phyloP scores from a whole-genome alignment of 2,888 invertebrate genomes.

The Buathra laborator region DNA sequence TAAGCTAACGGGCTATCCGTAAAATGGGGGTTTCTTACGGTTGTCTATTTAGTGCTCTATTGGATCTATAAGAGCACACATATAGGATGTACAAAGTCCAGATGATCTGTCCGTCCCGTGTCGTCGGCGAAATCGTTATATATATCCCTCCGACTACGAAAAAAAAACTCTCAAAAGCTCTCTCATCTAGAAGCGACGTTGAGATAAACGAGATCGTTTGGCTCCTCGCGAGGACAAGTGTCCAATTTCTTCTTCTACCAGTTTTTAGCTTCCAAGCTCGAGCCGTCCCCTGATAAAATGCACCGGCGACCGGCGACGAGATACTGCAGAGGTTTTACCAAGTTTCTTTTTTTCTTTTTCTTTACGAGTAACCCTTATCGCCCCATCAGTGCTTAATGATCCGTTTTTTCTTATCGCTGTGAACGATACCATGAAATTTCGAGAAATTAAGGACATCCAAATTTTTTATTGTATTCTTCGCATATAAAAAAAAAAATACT shows the following conservation, averaged over 20 bases:
- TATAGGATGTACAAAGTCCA: background rate
- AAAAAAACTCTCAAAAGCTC: conserved; percentile 1
- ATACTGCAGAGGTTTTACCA: conserved; percentile 1
- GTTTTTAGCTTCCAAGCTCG: background rate
- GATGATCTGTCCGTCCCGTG: background rate
- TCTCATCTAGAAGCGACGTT: conserved; percentile 16
- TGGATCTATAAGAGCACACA: background rate
- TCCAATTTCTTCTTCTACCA: conserved; percentile 20
- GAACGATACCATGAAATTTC: background rate
- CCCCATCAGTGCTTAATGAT: conserved; percentile 10
- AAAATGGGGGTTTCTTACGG: conserved; percentile 18
- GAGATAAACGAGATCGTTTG: conserved; percentile 39
- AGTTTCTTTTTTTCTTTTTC: background rate
- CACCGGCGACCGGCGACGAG: background rate
- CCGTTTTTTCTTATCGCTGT: background rate
- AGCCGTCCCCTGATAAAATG: conserved; percentile 26
- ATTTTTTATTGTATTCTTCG: background rate
- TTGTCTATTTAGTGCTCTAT: conserved; percentile 17
- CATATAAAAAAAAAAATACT: no score
- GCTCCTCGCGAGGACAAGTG: conserved; percentile 21
- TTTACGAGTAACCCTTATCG: background rate
- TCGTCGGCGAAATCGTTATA: conserved; percentile 24
- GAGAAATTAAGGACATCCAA: background rate
- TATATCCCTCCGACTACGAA: background rate
- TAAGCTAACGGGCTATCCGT: conserved; percentile 38